Percentiles rank a stretch among this genome's conserved stretches.
Evolutionary conservation across 1,140 invertebrate genomes (phyloP).

Genomic region (Marisa cornuarietis): DNA sequence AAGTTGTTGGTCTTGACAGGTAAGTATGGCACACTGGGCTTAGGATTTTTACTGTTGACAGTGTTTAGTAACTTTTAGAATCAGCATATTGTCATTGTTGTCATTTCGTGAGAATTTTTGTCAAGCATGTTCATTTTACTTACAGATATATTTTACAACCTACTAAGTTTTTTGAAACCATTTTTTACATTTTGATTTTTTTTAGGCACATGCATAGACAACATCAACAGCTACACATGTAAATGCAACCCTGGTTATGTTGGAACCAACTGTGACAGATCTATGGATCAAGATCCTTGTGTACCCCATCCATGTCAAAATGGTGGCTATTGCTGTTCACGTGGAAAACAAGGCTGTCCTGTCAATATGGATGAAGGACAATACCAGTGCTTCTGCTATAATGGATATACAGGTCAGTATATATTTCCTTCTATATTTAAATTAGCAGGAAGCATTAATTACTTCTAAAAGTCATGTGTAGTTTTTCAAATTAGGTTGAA

Average conservation of each 20-base stretch:
- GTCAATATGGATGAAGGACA: slow-evolving; percentile 24
- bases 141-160: slow-evolving; percentile 25
- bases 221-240: slow-evolving; percentile 58
- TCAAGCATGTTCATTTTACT: not conserved
- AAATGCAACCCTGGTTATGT: slow-evolving; percentile 38
- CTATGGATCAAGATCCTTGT: slow-evolving; percentile 37
- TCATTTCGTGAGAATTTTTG: not conserved
- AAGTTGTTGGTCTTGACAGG: no score
- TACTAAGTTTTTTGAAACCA: slow-evolving; percentile 6
- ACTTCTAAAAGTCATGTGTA: no score
- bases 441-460: no score
- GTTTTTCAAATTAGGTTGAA: no score
- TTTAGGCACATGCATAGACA: slow-evolving; percentile 86
- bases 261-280: slow-evolving; percentile 58
- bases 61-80: not conserved
- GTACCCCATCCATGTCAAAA: slow-evolving; percentile 39
- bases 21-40: no score
- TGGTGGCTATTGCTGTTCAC: slow-evolving; percentile 38
- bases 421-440: no score
- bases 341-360: slow-evolving; percentile 17
- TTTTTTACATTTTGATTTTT: slow-evolving; percentile 17
- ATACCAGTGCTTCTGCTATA: slow-evolving; percentile 35
- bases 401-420: slow-evolving; percentile 28
- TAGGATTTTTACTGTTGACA: no score
- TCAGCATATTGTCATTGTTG: not conserved